Evolutionary conservation across 1,140 invertebrate species (phyloP), one percentile per base, ranked within the genome.

Genomic region (Daktulosphaira vitifoliae): DNA sequence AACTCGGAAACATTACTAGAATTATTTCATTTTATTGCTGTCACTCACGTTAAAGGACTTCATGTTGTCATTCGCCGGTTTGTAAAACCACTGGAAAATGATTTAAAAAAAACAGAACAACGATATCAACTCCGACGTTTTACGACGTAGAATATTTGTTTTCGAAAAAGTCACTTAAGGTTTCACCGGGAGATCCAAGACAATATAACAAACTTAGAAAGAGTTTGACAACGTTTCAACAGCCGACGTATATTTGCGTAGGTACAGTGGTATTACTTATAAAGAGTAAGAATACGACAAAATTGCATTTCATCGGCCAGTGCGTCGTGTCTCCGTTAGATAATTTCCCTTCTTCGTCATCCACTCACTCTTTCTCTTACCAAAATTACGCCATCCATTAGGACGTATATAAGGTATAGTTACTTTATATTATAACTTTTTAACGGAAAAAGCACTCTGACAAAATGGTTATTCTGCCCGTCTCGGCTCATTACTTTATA

Each of bases 391-490:
- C n/a, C n/a, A n/a, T n/a, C n/a, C 29, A 33, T 33, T 33, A 33
- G 29, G 29, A 33, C 11, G 29, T 11, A 33, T 33, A 11, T 5
- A 33, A 33, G 29, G 11, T 33, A 6, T 33, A n/a, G 29, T 6
- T 33, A 11, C 29, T 6, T 33, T 56, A 39, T 56, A 53, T 25
- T 56, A 38, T 39, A 56, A 56, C 20, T 56, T 56, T 53, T 44
- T 25, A 42, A 37, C 38, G 53, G 38, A 56, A 56, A 56, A 42
- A 56, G 53, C 53, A 56, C 53, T 56, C 42, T 22, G n/a, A n/a
- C 22, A 42, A 56, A 56, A 33, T 56, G 38, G 53, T 56, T 42
- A 42, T 56, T 38, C 37, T 11, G 52, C 37, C 22, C 37, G 38
- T 56, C 53, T 22, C 53, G 53, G 53, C 39, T 56, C 38, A 56